Evolutionary conservation across 2,797 vertebrate genomes (phyloP).

Genomic region (Chromis chromis): DNA sequence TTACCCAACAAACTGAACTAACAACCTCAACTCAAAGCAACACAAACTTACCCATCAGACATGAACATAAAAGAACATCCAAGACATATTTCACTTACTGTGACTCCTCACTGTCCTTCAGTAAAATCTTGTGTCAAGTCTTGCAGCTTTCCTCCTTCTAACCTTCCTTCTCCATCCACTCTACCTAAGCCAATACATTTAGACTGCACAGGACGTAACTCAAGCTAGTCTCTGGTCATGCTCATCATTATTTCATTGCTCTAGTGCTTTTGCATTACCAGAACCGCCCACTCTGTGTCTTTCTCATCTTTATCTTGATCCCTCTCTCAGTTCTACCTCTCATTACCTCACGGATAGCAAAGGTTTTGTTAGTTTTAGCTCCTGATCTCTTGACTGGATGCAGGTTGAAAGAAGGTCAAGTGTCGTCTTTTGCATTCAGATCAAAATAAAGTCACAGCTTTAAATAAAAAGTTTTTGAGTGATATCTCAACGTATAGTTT

Average conservation of each 20-base stretch:
- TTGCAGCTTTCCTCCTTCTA: slow-evolving; percentile 55
- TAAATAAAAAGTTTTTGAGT: neutral
- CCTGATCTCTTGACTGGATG: slow-evolving; percentile 13
- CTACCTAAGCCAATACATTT: slow-evolving; percentile 64
- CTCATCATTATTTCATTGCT: slow-evolving; percentile 90
- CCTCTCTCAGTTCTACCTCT: slow-evolving; percentile 30
- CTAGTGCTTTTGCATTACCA: slow-evolving; percentile 75
- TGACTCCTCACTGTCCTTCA: slow-evolving; percentile 27
- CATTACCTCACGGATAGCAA: neutral
- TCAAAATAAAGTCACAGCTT: slow-evolving; percentile 2
- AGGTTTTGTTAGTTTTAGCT: neutral
- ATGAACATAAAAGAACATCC: neutral
- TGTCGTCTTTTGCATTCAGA: neutral
- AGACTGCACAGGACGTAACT: slow-evolving; percentile 80
- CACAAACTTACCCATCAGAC: neutral
- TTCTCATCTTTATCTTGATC: slow-evolving; percentile 58
- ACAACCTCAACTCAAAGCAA: slow-evolving; percentile 6
- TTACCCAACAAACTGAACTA: neutral
- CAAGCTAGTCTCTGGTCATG: slow-evolving; percentile 80
- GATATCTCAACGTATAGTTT: slow-evolving; percentile 13
- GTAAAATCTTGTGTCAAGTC: slow-evolving; percentile 50
- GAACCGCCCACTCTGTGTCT: slow-evolving; percentile 68
- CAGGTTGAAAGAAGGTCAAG: neutral
- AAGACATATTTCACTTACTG: slow-evolving; percentile 59
- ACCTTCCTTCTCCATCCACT: slow-evolving; percentile 54